Conservation (phyloP, 2,888 invertebrate genomes). For the Quadroppia sp. region DNA sequence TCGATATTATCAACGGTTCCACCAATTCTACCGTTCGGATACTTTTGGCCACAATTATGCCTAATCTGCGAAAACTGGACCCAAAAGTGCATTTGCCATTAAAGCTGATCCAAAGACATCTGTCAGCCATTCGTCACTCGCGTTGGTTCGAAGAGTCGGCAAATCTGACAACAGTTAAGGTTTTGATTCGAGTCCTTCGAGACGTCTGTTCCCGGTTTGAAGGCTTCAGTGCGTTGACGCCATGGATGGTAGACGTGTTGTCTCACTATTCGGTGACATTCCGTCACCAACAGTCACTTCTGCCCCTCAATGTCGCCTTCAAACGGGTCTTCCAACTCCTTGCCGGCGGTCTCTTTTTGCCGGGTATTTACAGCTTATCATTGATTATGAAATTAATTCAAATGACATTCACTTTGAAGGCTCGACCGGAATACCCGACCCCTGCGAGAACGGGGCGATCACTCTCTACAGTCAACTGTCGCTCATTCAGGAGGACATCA, state of each 20-base stretch:
- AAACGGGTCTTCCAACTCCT: constrained; percentile 79
- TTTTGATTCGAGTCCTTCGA: constrained; percentile 84
- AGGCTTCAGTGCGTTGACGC: constrained; percentile 82
- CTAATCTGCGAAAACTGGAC: constrained; percentile 87
- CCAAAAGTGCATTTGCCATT: constrained; percentile 70
- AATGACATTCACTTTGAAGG: constrained; percentile 51
- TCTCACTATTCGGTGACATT: constrained; percentile 96
- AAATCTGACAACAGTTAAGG: constrained; percentile 84
- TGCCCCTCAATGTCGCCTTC: constrained; percentile 88
- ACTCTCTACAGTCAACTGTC: constrained; percentile 86
- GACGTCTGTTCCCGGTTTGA: constrained; percentile 84
- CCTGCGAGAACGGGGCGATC: constrained; percentile 83
- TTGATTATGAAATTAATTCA: not conserved
- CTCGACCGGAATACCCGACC: constrained; percentile 68
- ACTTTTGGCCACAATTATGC: constrained; percentile 87
- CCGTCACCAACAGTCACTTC: constrained; percentile 84
- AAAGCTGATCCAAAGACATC: constrained; percentile 75
- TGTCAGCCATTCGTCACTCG: constrained; percentile 90
- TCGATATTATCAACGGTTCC: constrained; percentile 69
- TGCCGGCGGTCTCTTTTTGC: constrained; percentile 88
- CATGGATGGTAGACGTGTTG: constrained; percentile 94
- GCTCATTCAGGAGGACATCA: constrained; percentile 78
- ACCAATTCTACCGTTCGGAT: constrained; percentile 80
- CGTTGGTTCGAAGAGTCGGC: constrained; percentile 98
- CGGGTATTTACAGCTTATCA: constrained; percentile 56